These are phyloP conservation scores for Amphiprion percula DNA, from an alignment of 2,113 vertebrate species.

Conservation along the genomic window DNA sequence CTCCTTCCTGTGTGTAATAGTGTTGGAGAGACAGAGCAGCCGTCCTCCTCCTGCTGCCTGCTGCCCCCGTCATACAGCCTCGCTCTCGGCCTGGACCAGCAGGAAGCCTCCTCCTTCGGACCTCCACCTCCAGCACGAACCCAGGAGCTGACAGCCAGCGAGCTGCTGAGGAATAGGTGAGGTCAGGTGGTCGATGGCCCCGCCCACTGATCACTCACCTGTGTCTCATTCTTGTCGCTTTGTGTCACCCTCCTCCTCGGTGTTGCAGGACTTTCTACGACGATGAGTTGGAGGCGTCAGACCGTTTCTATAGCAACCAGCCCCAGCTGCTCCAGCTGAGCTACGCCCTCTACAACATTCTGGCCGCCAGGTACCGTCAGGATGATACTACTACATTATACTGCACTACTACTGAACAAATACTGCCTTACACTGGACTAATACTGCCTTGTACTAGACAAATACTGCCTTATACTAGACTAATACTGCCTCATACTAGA, in stretches of 20 bases:
- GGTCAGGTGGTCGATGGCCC: not conserved
- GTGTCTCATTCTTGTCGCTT: not conserved
- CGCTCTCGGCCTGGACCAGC: slow-evolving; percentile 89
- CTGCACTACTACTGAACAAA: not conserved
- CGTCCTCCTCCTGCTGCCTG: slow-evolving; percentile 15
- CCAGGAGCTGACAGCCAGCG: slow-evolving; percentile 92
- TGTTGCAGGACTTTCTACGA: slow-evolving; percentile 90
- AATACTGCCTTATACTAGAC: too few relatives aligned
- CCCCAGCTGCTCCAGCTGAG: slow-evolving; percentile 90
- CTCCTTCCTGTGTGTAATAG: too few relatives aligned
- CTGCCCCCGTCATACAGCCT: slow-evolving; percentile 91
- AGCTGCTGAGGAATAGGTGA: slow-evolving; percentile 93
- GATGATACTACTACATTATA: slow-evolving; percentile 65
- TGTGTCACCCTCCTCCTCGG: not conserved
- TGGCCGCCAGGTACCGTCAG: slow-evolving; percentile 85
- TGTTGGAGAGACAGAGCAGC: not conserved
- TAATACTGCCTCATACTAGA: too few relatives aligned
- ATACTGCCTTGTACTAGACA: too few relatives aligned
- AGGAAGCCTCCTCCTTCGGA: slow-evolving; percentile 62
- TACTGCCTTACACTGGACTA: too few relatives aligned
- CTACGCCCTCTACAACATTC: slow-evolving; percentile 91
- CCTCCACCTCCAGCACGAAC: slow-evolving; percentile 83
- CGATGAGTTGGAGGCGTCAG: slow-evolving; percentile 90
- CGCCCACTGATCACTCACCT: not conserved
- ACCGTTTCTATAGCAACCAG: slow-evolving; percentile 89